Evolutionary conservation across 1,140 invertebrate genomes (phyloP).

Genomic region (Bombus fervidus): DNA sequence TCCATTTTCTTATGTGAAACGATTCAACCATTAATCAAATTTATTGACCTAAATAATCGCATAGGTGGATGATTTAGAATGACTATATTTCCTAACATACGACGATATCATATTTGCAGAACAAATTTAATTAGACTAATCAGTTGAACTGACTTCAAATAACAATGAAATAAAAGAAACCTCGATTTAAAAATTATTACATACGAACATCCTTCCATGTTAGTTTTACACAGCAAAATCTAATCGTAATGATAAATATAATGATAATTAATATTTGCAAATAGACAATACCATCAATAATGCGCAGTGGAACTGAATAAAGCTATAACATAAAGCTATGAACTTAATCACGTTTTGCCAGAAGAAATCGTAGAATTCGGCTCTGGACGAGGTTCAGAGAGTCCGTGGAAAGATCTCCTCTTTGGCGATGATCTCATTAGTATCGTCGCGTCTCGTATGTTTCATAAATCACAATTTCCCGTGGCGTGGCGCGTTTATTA

Average conservation of each 20-base stretch:
- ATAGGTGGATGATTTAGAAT: neutral
- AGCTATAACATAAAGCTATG: too few relatives aligned
- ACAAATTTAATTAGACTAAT: too few relatives aligned
- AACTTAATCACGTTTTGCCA: neutral
- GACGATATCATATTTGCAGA: too few relatives aligned
- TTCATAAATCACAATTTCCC: slow-evolving; percentile 26
- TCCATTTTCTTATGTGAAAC: too few relatives aligned
- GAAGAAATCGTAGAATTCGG: neutral
- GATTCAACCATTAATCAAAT: neutral
- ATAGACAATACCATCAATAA: neutral
- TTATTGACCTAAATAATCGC: neutral
- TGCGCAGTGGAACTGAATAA: neutral
- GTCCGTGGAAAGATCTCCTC: neutral
- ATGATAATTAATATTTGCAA: neutral
- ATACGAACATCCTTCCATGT: fast-evolving
- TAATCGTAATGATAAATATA: neutral
- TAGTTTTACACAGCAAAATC: neutral
- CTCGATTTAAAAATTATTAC: too few relatives aligned
- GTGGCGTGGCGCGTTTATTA: slow-evolving; percentile 31
- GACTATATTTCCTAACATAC: neutral
- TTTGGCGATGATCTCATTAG: neutral
- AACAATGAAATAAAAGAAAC: too few relatives aligned
- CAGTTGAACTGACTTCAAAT: too few relatives aligned
- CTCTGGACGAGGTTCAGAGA: neutral
- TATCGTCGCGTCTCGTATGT: slow-evolving; percentile 10